These are phyloP conservation scores for Oligia fasciuncula DNA, from an alignment of 2,888 invertebrate species.

Conservation along the genomic window DNA sequence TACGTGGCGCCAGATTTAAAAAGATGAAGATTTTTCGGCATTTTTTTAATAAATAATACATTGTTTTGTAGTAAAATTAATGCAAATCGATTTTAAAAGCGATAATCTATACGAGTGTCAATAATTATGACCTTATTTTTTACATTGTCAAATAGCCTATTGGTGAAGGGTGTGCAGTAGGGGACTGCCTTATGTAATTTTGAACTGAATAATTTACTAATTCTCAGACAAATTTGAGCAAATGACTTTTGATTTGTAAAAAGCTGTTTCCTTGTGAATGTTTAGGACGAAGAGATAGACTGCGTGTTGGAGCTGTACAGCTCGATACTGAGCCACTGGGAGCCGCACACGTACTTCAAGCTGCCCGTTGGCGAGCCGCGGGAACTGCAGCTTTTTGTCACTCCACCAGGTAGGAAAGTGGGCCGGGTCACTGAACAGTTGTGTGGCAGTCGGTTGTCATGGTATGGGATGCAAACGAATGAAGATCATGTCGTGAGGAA, in stretches of 20 bases:
- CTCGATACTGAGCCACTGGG: conserved; percentile 75
- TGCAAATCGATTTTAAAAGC: too few species aligned
- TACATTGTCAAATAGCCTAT: too few species aligned
- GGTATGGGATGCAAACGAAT: neutral
- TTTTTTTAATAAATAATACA: too few species aligned
- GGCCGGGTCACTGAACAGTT: neutral
- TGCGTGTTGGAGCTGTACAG: conserved; percentile 83
- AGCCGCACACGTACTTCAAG: conserved; percentile 79
- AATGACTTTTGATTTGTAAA: neutral
- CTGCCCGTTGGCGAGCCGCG: conserved; percentile 80
- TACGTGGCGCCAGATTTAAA: too few species aligned
- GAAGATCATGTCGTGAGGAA: neutral
- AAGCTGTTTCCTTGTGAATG: neutral
- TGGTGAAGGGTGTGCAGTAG: neutral
- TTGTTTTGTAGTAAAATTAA: too few species aligned
- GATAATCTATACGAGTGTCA: too few species aligned
- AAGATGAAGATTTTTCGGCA: too few species aligned
- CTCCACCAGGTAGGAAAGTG: conserved; percentile 74
- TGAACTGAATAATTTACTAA: neutral
- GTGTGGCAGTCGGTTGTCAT: neutral
- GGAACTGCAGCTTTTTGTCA: conserved; percentile 71
- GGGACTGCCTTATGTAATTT: neutral
- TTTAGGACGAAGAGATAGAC: conserved; percentile 77
- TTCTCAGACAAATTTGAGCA: neutral
- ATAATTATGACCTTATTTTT: too few species aligned